Conservation (phyloP, 2,797 vertebrate species). For the Adelosebastes latens region DNA sequence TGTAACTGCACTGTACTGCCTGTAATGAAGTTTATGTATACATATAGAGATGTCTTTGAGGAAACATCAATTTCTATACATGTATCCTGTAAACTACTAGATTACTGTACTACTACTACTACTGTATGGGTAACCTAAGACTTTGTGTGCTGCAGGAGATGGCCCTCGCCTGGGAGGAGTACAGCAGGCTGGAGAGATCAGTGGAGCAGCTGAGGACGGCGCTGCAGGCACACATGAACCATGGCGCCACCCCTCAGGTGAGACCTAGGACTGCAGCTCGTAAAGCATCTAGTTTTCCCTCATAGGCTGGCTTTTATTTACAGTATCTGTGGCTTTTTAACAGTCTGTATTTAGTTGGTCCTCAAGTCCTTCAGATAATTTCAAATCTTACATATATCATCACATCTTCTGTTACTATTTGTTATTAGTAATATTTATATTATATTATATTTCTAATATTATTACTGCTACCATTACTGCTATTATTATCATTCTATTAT, state of each 20-base stretch:
- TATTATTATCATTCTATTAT: too few relatives aligned
- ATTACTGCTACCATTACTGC: too few relatives aligned
- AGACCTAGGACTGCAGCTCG: slow-evolving; percentile 22
- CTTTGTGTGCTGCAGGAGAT: slow-evolving; percentile 86
- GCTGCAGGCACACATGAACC: slow-evolving; percentile 89
- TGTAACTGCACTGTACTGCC: background rate
- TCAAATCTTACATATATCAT: background rate
- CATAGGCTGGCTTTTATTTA: background rate
- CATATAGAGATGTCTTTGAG: too few relatives aligned
- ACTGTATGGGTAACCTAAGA: background rate
- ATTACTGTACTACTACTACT: too few relatives aligned
- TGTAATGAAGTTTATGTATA: background rate
- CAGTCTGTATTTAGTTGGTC: background rate
- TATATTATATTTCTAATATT: too few relatives aligned
- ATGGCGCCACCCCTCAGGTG: slow-evolving; percentile 88
- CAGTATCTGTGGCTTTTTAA: background rate
- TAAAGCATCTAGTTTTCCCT: background rate
- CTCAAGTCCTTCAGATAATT: background rate
- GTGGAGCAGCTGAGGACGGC: slow-evolving; percentile 88
- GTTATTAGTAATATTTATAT: too few relatives aligned
- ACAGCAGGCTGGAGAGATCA: slow-evolving; percentile 89
- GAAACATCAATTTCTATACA: background rate
- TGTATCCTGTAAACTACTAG: background rate
- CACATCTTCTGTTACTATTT: background rate
- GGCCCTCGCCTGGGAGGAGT: slow-evolving; percentile 93